Base-by-base conservation (phyloP, 1,140 invertebrate species). In the Apis dorsata region DNA sequence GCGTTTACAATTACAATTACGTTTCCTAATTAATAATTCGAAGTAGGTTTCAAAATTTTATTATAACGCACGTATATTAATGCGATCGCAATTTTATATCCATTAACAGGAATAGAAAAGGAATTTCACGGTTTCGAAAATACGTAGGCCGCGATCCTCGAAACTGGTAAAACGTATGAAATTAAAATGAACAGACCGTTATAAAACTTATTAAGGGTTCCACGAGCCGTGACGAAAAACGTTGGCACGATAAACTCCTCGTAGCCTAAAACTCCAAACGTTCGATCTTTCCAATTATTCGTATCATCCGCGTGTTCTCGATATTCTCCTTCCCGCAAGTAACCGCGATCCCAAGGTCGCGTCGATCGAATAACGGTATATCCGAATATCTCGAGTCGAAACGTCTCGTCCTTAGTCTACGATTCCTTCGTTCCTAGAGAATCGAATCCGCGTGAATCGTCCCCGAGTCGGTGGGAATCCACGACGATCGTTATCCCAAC, bases 101-200 rank as follows among this genome's bases (percentile, higher is more conserved):
- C 4, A 44, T 19, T 57, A 7, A 2, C 28, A 13, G 21, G 12
- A n/a, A 49, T 60, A 44, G 12, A n/a, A 10, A 17, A n/a, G 28
- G 59, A 63, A 75, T 75, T 75, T 75, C 72, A 75, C 55, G 55
- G 62, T 77, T 77, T 66, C 24, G 12, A 66, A 77, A 77, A 55
- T 68, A 77, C 62, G 62, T 53, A 55, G 62, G 62, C 59, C 72
- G 72, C 19, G 24, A 12, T 21, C 12, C 19, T 28, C 49, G 75
- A 77, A 65, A 53, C 62, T 28, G 62, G 75, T 28, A 44, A 77
- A 77, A 77, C 62, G 75, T 77, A 15, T 77, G 51, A 66, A 66
- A 77, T 77, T 77, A 65, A 55, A 77, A 66, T 44, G 19, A 53
- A 44, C n/a, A 77, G 75, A 77, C 60, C 60, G 75, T 77, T 77